Base-by-base conservation (phyloP, 2,888 invertebrate species). In the Drosophila flavopinicola region DNA sequence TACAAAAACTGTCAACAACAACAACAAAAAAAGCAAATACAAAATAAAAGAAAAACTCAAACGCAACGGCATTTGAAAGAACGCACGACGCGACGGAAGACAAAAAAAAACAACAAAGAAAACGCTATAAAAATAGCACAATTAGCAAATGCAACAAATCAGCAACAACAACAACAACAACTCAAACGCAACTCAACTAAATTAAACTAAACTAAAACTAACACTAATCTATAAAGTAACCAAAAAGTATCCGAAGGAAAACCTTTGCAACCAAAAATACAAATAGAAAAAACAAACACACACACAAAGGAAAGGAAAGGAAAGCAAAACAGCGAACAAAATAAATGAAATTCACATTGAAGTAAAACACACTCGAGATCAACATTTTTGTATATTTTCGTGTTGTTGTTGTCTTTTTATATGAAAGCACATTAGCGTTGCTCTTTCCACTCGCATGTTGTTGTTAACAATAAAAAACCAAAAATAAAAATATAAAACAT, bases 141-240 rank as follows among this genome's bases (percentile, higher is more conserved):
- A 85, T 82, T 82, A 85, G 87, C 85, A 74, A 84, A 78, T 71
- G 67, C 60, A 82, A 64, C 54, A 44, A 45, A 48, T 29, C 30
- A 29, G 30, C 48, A 74, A 23, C 42, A 54, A 29, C 54, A 63
- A 42, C 45, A 63, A 23, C 30, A 45, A 42, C 42, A 77, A 57
- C 48, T 15, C 6, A 32, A n/a, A 45, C 17, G 17, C 37, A 37
- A 38, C 45, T 38, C 47, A 61, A 61, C 29, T 29, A 44, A 57
- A 45, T 33, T 49, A 27, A 60, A 53, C 48, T 42, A 48, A 42
- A 53, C 48, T 42, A 48, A 42, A 72, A 57, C 51, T 41, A 45
- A 52, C 63, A 60, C 17, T 41, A 33, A 65, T 42, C 45, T 48
- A 61, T 15, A 70, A 54, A 39, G 24, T 45, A 48, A 67, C 27